phyloP scores from a whole-genome alignment of 2,888 invertebrate genomes.

The Agonopterix alstromeriana region DNA sequence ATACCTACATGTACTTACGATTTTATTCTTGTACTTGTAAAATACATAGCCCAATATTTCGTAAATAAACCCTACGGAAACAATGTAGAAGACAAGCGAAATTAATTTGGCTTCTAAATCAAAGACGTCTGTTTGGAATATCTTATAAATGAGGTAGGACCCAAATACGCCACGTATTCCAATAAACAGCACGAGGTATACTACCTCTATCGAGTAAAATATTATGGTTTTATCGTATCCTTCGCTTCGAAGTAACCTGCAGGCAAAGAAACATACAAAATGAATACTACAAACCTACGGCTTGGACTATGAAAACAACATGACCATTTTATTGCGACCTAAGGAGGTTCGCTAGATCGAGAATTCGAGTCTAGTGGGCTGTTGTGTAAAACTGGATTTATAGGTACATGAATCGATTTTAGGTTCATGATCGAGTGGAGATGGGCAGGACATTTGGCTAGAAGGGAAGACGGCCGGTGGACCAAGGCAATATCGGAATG shows the following conservation, averaged over 20 bases:
- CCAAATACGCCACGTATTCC: constrained; percentile 70
- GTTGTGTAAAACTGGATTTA: too few species aligned
- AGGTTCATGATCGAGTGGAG: too few species aligned
- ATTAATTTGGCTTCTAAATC: constrained; percentile 54
- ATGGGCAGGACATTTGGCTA: too few species aligned
- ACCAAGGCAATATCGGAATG: too few species aligned
- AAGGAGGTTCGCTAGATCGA: too few species aligned
- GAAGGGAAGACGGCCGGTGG: too few species aligned
- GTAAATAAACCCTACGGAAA: constrained; percentile 61
- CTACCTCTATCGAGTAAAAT: constrained; percentile 62
- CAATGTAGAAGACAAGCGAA: constrained; percentile 48
- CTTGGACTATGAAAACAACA: too few species aligned
- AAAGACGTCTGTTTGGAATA: constrained; percentile 53
- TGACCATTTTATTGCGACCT: too few species aligned
- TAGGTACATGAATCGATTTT: too few species aligned
- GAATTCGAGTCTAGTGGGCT: too few species aligned
- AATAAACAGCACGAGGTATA: constrained; percentile 69
- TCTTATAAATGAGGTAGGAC: constrained; percentile 56
- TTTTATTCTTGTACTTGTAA: constrained; percentile 49
- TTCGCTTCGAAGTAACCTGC: constrained; percentile 68
- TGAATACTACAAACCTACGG: too few species aligned
- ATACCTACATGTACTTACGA: constrained; percentile 40
- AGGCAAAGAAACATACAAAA: constrained; percentile 7
- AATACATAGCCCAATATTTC: constrained; percentile 57
- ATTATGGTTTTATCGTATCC: constrained; percentile 62